phyloP scores from a whole-genome alignment of 2,113 vertebrate species.

The Balaenoptera acutorostrata region DNA sequence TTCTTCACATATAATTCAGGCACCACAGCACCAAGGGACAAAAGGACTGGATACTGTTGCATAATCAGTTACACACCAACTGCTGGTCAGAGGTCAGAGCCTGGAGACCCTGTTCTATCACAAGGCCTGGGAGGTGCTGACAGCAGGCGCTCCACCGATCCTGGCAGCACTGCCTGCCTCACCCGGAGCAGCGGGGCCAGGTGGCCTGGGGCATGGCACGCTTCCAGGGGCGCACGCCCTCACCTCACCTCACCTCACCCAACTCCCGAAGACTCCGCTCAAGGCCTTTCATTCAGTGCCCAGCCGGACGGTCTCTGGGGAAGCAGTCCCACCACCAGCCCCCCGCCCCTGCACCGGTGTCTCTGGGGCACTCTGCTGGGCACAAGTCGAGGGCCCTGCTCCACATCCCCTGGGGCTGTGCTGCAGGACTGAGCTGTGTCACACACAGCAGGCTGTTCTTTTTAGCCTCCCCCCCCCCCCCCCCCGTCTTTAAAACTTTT shows the following conservation, averaged over 20 bases:
- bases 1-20: background rate
- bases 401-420: background rate
- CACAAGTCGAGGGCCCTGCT: background rate
- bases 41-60: background rate
- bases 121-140: background rate
- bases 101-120: background rate
- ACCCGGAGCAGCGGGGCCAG: background rate
- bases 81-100: background rate
- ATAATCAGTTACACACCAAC: background rate
- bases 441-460: background rate
- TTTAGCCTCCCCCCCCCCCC: background rate
- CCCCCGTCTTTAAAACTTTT: background rate
- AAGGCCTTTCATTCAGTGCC: background rate
- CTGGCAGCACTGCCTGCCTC: background rate
- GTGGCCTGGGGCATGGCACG: fast-evolving
- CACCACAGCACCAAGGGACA: background rate
- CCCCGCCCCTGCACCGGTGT: background rate
- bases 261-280: background rate
- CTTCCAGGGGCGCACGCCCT: background rate
- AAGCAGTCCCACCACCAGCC: background rate
- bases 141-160: background rate
- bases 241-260: background rate
- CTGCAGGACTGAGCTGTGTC: background rate
- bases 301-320: background rate
- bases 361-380: background rate